These are phyloP conservation scores for Papilio dardanus DNA, from an alignment of 1,140 invertebrate genomes.

Conservation along the genomic window DNA sequence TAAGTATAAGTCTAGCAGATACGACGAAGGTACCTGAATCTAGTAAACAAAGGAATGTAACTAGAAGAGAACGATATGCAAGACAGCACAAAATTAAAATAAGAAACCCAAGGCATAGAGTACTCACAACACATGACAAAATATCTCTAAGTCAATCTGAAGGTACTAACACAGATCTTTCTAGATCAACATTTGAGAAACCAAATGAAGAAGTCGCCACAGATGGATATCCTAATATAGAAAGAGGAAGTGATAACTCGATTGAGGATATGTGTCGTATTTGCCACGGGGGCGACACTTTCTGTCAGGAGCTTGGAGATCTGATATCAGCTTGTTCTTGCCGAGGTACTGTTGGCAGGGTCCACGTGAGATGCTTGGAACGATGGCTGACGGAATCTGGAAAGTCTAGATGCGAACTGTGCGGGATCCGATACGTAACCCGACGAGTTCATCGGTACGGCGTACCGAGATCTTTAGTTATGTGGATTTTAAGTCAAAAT, in stretches of 20 bases:
- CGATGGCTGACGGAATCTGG: conserved; percentile 86
- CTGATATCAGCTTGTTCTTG: conserved; percentile 82
- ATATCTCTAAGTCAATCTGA: conserved; percentile 48
- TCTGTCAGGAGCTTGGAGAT: conserved; percentile 58
- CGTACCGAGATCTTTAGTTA: conserved; percentile 76
- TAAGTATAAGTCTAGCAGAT: conserved; percentile 31
- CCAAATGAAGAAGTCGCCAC: conserved; percentile 44
- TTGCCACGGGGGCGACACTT: conserved; percentile 68
- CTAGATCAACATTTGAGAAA: conserved; percentile 5
- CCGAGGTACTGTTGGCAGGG: conserved; percentile 85
- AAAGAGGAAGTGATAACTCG: conserved; percentile 56
- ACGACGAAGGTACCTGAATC: conserved; percentile 37
- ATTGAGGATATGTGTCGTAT: conserved; percentile 74
- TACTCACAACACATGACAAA: conserved; percentile 45
- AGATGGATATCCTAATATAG: conserved; percentile 43
- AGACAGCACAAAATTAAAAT: conserved; percentile 68
- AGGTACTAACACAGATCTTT: conserved; percentile 44
- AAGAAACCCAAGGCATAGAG: conserved; percentile 65
- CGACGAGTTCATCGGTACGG: conserved; percentile 82
- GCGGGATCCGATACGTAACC: conserved; percentile 82
- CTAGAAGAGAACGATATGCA: conserved; percentile 53
- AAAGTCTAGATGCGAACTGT: conserved; percentile 84
- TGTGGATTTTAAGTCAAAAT: conserved; percentile 83
- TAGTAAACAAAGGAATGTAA: conserved; percentile 45
- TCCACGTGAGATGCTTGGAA: conserved; percentile 87